A percentile compares a stretch with the other conserved stretches of the same genome.
Evolutionary conservation across 2,888 invertebrate species (phyloP).

Genomic region (Seladonia tumulorum): DNA sequence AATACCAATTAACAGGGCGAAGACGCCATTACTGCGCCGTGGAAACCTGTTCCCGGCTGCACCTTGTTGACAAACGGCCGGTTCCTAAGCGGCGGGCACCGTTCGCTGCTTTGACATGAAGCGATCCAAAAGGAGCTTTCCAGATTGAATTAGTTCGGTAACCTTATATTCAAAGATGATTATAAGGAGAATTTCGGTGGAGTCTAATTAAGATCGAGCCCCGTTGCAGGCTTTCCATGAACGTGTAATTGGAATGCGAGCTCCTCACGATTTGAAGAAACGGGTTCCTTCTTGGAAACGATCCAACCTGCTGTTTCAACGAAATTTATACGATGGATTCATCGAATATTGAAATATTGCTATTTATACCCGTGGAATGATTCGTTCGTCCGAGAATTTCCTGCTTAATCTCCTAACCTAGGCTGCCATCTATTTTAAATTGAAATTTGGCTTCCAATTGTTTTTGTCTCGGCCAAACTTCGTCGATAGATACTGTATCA

Average conservation of each 20-base stretch:
- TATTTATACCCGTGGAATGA: neutral
- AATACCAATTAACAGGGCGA: constrained; percentile 83
- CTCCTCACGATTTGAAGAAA: constrained; percentile 8
- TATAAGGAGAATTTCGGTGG: neutral
- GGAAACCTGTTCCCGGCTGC: constrained; percentile 66
- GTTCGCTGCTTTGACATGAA: constrained; percentile 53
- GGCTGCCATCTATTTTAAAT: neutral
- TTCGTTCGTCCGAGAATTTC: neutral
- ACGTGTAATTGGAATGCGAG: constrained; percentile 9
- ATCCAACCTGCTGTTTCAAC: constrained; percentile 2
- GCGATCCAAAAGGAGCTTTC: constrained; percentile 24
- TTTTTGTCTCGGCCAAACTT: neutral
- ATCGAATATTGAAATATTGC: constrained; percentile 4
- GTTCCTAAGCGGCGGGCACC: constrained; percentile 29
- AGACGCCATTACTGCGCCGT: constrained; percentile 75
- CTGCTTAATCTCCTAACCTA: neutral
- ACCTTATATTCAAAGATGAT: constrained; percentile 29
- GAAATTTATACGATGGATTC: neutral
- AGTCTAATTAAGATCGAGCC: constrained; percentile 33
- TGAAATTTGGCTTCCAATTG: neutral
- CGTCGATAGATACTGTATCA: neutral
- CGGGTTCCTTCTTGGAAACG: neutral
- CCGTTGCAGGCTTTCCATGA: neutral
- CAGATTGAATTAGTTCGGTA: constrained; percentile 50
- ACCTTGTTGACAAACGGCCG: constrained; percentile 65